Conservation (phyloP, 2,113 vertebrate species). For the Ameiurus melas region DNA sequence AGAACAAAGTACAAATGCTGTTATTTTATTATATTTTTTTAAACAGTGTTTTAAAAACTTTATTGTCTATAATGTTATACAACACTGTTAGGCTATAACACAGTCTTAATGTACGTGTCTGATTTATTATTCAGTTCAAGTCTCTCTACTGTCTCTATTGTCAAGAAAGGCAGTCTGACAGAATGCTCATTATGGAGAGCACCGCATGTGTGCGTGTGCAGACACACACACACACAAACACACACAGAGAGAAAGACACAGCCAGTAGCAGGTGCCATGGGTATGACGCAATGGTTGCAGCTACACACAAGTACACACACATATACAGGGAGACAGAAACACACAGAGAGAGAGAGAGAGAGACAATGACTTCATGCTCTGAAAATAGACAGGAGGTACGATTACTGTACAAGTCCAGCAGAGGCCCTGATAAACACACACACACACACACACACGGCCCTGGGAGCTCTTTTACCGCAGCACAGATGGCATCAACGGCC, state of each 20-base stretch:
- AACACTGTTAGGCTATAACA: background rate
- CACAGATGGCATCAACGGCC: conserved; percentile 71
- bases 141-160: conserved; percentile 18
- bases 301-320: conserved; percentile 22
- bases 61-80: background rate
- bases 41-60: background rate
- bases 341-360: background rate
- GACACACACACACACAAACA: background rate
- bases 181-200: conserved; percentile 55
- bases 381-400: conserved; percentile 43
- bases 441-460: conserved; percentile 38
- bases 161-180: conserved; percentile 33
- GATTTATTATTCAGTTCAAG: conserved; percentile 16
- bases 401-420: conserved; percentile 56
- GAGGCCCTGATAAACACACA: conserved; percentile 35
- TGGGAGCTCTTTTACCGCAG: conserved; percentile 56
- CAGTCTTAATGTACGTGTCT: background rate
- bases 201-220: background rate
- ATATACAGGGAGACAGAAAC: background rate
- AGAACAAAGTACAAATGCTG: background rate
- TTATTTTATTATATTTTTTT: background rate
- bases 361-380: conserved; percentile 46
- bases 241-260: background rate
- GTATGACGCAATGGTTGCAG: conserved; percentile 48
- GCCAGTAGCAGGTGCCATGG: conserved; percentile 38